These are phyloP conservation scores for Dryoscopus gambensis DNA, from an alignment of 2,113 vertebrate species.

Conservation along the genomic window DNA sequence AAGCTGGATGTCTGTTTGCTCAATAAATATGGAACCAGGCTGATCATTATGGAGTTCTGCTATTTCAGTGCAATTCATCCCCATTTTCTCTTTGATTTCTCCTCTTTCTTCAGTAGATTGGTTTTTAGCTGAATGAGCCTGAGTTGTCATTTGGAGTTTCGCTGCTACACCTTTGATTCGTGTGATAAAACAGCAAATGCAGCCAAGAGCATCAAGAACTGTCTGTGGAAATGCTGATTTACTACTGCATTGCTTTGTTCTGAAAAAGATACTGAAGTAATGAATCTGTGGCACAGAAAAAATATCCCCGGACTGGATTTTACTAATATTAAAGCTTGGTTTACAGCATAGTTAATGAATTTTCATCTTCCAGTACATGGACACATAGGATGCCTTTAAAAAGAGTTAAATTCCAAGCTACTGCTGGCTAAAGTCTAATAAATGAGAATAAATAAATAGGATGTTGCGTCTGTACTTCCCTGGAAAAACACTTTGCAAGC, in stretches of 20 bases:
- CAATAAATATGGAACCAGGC: not conserved
- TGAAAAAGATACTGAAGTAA: not conserved
- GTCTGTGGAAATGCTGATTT: not conserved
- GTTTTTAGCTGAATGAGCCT: not conserved
- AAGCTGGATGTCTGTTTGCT: not conserved
- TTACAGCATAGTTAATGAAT: not conserved
- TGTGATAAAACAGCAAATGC: not conserved
- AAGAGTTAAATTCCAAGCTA: not conserved
- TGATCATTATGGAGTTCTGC: not conserved
- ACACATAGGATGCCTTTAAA: not conserved
- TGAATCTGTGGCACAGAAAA: not conserved
- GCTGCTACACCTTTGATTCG: not conserved
- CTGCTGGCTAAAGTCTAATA: not conserved
- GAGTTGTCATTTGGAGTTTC: not conserved
- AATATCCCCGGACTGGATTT: not conserved
- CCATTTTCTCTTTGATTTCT: not conserved
- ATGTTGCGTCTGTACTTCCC: not conserved
- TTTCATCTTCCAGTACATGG: not conserved
- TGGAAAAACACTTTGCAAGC: not conserved
- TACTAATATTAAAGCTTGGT: not conserved
- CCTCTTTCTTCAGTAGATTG: not conserved
- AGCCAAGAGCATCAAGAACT: not conserved
- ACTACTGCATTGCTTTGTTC: not conserved
- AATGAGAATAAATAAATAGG: not conserved
- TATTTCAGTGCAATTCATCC: not conserved